Evolutionary conservation across 2,113 vertebrate species (phyloP).

Genomic region (Myodes glareolus): DNA sequence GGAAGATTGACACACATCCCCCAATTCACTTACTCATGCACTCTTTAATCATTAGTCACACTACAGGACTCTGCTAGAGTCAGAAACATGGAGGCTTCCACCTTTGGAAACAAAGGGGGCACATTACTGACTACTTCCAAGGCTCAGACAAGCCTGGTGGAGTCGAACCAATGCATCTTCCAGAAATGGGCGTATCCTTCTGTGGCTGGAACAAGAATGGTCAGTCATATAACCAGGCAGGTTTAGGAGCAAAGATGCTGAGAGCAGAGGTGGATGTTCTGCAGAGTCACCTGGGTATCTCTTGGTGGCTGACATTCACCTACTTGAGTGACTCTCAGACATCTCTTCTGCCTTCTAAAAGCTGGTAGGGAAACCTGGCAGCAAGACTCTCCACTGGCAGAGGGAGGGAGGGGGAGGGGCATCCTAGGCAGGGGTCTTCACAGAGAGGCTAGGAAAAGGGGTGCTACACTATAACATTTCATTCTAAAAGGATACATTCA

Average conservation of each 20-base stretch:
- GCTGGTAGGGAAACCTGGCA: not conserved
- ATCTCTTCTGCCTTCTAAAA: not conserved
- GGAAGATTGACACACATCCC: not conserved
- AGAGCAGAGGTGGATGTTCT: not conserved
- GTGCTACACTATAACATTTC: not conserved
- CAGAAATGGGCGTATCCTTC: not conserved
- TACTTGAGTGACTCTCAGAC: too few relatives aligned
- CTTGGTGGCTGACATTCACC: not conserved
- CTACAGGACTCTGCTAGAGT: not conserved
- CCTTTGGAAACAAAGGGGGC: not conserved
- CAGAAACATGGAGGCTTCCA: not conserved
- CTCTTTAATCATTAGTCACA: too few relatives aligned
- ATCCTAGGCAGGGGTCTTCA: not conserved
- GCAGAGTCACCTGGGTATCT: not conserved
- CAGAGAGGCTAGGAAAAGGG: not conserved
- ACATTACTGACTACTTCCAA: not conserved
- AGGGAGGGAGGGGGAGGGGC: fast-evolving
- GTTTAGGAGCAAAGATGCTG: not conserved
- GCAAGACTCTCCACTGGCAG: not conserved
- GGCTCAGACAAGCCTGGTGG: not conserved
- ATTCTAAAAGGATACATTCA: not conserved
- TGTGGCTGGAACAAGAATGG: not conserved
- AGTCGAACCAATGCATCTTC: not conserved
- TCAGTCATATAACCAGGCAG: not conserved
- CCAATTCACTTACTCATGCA: too few relatives aligned